Evolutionary conservation across 2,888 invertebrate species (phyloP), one percentile per base, ranked within the genome.

Genomic region (Melanotus villosus): DNA sequence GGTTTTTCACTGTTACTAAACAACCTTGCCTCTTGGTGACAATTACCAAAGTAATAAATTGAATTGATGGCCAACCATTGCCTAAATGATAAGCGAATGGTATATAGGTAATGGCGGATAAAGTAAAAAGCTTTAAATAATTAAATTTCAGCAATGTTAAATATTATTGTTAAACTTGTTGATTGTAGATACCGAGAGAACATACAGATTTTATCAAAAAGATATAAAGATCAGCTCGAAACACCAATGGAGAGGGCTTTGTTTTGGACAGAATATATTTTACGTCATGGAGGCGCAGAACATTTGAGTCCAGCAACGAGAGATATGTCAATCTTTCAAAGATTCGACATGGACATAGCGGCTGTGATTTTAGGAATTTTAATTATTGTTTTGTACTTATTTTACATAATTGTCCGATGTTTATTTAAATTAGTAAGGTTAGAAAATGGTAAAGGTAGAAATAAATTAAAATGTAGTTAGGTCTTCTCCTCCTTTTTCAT

Each of bases 131-230:
- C n/a, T n/a, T n/a, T n/a, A n/a, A n/a, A n/a, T n/a, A n/a, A n/a
- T n/a, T n/a, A n/a, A n/a, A n/a, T n/a, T n/a, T n/a, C n/a, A n/a
- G n/a, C n/a, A n/a, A n/a, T n/a, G n/a, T n/a, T n/a, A n/a, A n/a
- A n/a, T n/a, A n/a, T n/a, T n/a, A n/a, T n/a, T n/a, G n/a, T n/a
- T n/a, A n/a, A n/a, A n/a, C n/a, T n/a, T n/a, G n/a, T n/a, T n/a
- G n/a, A n/a, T n/a, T n/a, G n/a, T 43, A 78, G 75, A 4, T 78
- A 79, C 32, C 26, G 45, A 6, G n/a, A 68, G 18, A 75, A 73
- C 23, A 67, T 69, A 36, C 16, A 74, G 26, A 12, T 43, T 6
- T 12, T 75, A 14, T 76, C 77, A 2, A 45, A 41, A 64, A 60
- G 50, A 59, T 74, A 68, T 34, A 65, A 63, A 32, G 78, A 77